Evolutionary conservation across 2,797 vertebrate genomes (phyloP), one percentile per base, ranked within the genome.

Genomic region (Notolepis coatsorum): DNA sequence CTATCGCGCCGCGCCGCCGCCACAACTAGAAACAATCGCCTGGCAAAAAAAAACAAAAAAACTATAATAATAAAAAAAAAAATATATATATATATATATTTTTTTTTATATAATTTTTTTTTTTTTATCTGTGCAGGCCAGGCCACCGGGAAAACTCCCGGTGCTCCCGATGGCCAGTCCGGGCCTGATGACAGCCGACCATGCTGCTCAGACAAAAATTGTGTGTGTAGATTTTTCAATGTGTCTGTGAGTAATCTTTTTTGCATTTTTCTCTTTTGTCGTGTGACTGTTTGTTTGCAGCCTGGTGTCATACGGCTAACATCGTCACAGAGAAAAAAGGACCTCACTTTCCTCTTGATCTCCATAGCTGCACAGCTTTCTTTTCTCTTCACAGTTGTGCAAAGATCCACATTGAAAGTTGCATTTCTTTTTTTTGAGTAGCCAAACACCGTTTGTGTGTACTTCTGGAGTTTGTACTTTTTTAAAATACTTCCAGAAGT

Each of bases 231-330:
- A n/a, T n/a, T n/a, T n/a, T n/a, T n/a, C n/a, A n/a, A n/a, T n/a
- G n/a, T n/a, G n/a, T n/a, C n/a, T n/a, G n/a, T n/a, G n/a, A 45
- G 27, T 12, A 59, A 9, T 12, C 20, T 20, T 9, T 59, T 59
- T 18, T 37, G 42, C 30, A 21, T 47, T 17, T 59, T 59, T 12
- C 20, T 20, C 8, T 58, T 58, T 4, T 58, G 17, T 24, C 7
- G 17, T 1, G 43, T 48, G 23, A 59, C 20, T 1, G 56, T 59
- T 48, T 59, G n/a, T 37, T 47, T 0, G n/a, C n/a, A n/a, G n/a
- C 30, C 43, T 7, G 42, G 47, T 12, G 56, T 59, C 56, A 59
- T 33, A 7, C 55, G 41, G 41, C 42, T 58, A 4, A 58, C 30
- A 12, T 45, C 39, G 12, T 58, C 55, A 4, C 56, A 33, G 8